A percentile compares a stretch with the other conserved stretches of the same genome.
phyloP scores from a whole-genome alignment of 2,113 vertebrate genomes.

The Clarias macrocephalus region DNA sequence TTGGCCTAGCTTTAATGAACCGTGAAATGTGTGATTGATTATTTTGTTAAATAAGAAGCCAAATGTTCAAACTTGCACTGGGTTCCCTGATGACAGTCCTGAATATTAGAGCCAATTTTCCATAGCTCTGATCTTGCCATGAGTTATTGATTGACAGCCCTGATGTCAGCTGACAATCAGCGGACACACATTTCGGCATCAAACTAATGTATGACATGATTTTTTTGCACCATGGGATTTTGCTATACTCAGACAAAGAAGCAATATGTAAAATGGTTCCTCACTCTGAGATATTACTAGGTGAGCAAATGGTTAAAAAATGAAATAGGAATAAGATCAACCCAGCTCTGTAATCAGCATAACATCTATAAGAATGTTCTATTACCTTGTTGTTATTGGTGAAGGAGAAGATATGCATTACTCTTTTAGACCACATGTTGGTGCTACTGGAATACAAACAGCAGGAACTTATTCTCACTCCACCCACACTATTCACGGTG shows the following conservation, averaged over 20 bases:
- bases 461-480: neutral
- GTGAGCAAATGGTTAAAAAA: neutral
- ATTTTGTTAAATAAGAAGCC: neutral
- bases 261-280: neutral
- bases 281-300: neutral
- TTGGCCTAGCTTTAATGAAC: neutral
- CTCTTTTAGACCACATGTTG: constrained; percentile 23
- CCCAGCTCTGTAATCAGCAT: neutral
- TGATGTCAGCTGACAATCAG: neutral
- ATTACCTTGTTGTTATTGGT: neutral
- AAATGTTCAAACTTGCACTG: neutral
- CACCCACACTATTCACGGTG: neutral
- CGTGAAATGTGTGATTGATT: neutral
- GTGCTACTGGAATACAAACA: constrained; percentile 20
- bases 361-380: neutral
- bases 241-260: neutral
- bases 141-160: constrained; percentile 42
- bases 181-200: neutral
- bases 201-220: neutral
- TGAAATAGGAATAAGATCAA: neutral
- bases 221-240: neutral
- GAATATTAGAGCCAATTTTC: neutral
- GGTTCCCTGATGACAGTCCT: neutral
- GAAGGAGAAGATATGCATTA: neutral
- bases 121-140: neutral